phyloP scores from a whole-genome alignment of 2,888 invertebrate genomes.

The Scaptomyza reducta region DNA sequence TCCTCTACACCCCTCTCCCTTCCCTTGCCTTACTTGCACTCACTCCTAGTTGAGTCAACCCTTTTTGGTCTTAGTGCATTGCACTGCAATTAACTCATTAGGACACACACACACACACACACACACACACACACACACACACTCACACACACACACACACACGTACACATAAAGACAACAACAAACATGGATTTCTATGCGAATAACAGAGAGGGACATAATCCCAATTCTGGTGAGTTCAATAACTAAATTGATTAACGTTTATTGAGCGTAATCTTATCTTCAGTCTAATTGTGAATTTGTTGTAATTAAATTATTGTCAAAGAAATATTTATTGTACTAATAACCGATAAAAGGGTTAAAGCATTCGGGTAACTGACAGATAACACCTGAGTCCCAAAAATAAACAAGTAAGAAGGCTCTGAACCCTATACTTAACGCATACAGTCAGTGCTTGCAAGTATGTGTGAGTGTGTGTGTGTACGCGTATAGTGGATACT shows the following conservation, averaged over 20 bases:
- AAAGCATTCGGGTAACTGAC: conserved; percentile 6
- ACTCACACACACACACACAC: background rate
- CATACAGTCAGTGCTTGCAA: too few species aligned
- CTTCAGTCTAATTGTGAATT: conserved; percentile 24
- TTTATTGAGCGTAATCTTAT: conserved; percentile 39
- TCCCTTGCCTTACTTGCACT: too few species aligned
- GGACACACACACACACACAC: conserved; percentile 1
- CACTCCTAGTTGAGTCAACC: conserved; percentile 14
- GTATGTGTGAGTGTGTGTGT: too few species aligned
- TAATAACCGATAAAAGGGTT: too few species aligned
- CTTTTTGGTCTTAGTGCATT: conserved; percentile 53
- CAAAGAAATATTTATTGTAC: too few species aligned
- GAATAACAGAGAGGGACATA: conserved; percentile 58
- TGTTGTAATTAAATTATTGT: conserved; percentile 7
- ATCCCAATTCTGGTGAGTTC: conserved; percentile 71
- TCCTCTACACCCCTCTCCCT: conserved; percentile 11
- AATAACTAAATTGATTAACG: conserved; percentile 28
- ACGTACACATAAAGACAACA: background rate
- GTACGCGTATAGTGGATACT: too few species aligned
- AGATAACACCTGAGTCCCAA: conserved; percentile 22
- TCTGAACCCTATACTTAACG: too few species aligned
- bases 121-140: background rate
- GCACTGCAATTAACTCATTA: conserved; percentile 63
- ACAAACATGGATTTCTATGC: conserved; percentile 79
- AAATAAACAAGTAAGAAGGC: too few species aligned